phyloP scores from a whole-genome alignment of 2,113 vertebrate species.

The Dryoscopus gambensis region DNA sequence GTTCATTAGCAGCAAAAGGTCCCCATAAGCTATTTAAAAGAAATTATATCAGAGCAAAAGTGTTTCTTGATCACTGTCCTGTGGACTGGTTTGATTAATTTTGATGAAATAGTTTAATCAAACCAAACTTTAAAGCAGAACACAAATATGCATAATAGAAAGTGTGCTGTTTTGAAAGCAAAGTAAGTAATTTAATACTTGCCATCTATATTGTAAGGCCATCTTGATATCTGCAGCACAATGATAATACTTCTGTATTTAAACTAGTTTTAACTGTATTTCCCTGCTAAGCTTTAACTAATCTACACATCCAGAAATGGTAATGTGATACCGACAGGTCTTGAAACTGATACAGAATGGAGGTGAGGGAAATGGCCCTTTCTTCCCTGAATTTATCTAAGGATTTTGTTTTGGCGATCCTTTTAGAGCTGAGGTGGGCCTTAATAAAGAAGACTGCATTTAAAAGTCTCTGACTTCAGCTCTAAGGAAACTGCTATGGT shows the following conservation, averaged over 20 bases:
- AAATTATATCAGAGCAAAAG: background rate
- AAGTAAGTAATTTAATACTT: background rate
- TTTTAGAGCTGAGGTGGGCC: background rate
- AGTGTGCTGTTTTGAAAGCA: background rate
- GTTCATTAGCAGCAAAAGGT: background rate
- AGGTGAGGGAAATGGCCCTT: background rate
- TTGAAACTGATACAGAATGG: background rate
- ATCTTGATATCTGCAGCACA: background rate
- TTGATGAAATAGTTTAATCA: background rate
- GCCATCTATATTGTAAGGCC: background rate
- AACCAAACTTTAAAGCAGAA: background rate
- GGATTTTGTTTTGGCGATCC: background rate
- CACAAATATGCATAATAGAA: background rate
- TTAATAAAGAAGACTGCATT: background rate
- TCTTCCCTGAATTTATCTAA: background rate
- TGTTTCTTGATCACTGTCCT: background rate
- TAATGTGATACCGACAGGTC: background rate
- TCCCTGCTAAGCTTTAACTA: background rate
- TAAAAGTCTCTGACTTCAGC: background rate
- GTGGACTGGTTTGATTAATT: background rate
- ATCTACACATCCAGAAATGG: background rate
- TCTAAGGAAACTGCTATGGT: background rate
- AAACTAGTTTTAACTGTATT: background rate
- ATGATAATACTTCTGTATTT: background rate
- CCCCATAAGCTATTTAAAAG: background rate